phyloP scores from a whole-genome alignment of 2,888 invertebrate genomes.

The Pristionchus exspectatus region DNA sequence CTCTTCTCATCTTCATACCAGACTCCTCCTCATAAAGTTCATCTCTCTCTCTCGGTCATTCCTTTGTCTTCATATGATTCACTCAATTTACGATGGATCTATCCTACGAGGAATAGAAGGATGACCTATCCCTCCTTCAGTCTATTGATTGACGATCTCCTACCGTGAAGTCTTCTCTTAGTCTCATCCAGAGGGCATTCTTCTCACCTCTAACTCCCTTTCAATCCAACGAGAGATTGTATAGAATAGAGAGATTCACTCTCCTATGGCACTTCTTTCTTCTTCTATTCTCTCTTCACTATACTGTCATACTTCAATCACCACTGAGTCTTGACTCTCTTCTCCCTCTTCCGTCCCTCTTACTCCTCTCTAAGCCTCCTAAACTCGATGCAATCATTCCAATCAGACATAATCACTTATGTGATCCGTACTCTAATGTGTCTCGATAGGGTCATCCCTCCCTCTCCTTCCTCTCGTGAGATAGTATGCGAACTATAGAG shows the following conservation, averaged over 20 bases:
- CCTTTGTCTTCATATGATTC: slow-evolving; percentile 40
- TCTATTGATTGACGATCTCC: neutral
- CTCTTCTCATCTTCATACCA: slow-evolving; percentile 39
- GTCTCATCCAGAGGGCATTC: neutral
- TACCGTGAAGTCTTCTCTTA: neutral
- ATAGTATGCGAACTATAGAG: slow-evolving; percentile 17
- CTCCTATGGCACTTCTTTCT: neutral
- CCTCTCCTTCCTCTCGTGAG: neutral
- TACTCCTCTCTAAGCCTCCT: neutral
- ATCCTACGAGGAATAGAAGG: neutral
- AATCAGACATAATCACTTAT: slow-evolving; percentile 25
- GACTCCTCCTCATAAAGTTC: slow-evolving; percentile 35
- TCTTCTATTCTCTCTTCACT: neutral
- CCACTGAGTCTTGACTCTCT: neutral
- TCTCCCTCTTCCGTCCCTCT: neutral
- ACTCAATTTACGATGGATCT: slow-evolving; percentile 15
- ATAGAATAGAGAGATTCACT: neutral
- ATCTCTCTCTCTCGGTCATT: slow-evolving; percentile 1
- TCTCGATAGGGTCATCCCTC: neutral
- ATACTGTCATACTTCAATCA: neutral
- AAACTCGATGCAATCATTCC: slow-evolving; percentile 6
- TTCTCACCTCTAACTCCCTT: neutral
- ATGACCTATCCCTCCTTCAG: neutral
- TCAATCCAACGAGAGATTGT: neutral
- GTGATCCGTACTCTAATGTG: neutral